Evolutionary conservation across 2,888 invertebrate genomes (phyloP), one percentile per base, ranked within the genome.

Genomic region (Antheraea assamensis): DNA sequence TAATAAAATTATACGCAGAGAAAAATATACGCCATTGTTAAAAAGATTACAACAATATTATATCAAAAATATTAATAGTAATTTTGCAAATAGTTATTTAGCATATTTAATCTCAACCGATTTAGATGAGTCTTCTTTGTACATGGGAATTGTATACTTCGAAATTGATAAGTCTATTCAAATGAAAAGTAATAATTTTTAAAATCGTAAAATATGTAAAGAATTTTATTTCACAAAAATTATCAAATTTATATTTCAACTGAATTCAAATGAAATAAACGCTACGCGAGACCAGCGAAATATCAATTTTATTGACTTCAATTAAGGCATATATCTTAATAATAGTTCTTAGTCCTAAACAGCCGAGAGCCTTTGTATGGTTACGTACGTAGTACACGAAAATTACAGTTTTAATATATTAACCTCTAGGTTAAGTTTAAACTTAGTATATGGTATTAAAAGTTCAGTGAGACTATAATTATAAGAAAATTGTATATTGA

Each of bases 341-440:
- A 68, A 68, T 68, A 17, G 35, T 35, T 10, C 27, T 64, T 66
- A 66, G 35, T 35, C 21, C 21, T 21, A 66, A 21, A 66, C 10
- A 35, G 61, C n/a, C 13, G 27, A 27, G 7, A 27, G 7, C 21
- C 66, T 66, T 66, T 19, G 31, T 66, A 31, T 19, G 31, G 15
- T 66, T 31, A 13, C n/a, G 7, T n/a, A 58, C 10, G 24, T 24
- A 58, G 30, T 35, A 68, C 8, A 35, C 17, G 21, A 64, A 68
- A 35, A 31, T 68, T 68, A 68, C 35, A 68, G n/a, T 21, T n/a
- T 68, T 35, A 68, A 35, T 68, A 68, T 5, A 35, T n/a, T n/a
- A 21, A 27, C 35, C 35, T 35, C 35, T 8, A n/a, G 35, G 21
- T 21, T 35, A 21, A 35, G 30, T n/a, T 64, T 17, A 64, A 64